Base-by-base conservation (phyloP, 1,140 invertebrate species). In the Drosophila neocordata region DNA sequence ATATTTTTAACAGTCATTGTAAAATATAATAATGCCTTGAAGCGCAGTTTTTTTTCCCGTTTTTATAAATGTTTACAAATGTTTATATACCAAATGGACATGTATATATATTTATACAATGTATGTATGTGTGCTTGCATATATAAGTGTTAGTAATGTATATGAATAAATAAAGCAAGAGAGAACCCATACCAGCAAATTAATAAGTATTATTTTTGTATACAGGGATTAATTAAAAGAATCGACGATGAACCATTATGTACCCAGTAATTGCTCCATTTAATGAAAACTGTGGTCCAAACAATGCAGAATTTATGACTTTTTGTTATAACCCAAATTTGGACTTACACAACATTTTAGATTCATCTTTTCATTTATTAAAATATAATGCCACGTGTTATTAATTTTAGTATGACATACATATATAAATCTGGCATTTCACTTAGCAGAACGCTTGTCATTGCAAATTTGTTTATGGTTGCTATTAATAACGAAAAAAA, bases 121-220 rank as follows among this genome's bases (percentile, higher is more conserved):
- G 5, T 31, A 31, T 31, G 27, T 31, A 31, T 31, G 6, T 2
- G 24, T 31, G 27, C 27, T 31, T 4, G 27, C 27, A 31, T 31
- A 31, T 31, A 4, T 24, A 24, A n/a, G 35, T 41, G 34, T 71
- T 71, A 68, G 38, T 35, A 71, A 44, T 65, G 65, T 71, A 61
- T 74, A 73, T 58, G 41, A 77, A 81, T 81, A 73, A 77, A 81
- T 81, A 73, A 81, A 81, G 44, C 51, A 27, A 71, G 12, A 62
- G 31, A 51, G 63, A 72, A 51, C 69, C 73, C 65, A 77, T 77
- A 64, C 69, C 44, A 51, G 73, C 73, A 69, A 77, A 65, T 35
- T n/a, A 18, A 62, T 13, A 0, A 24, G 12, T 38, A 22, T 13
- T 37, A 9, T 53, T 53, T 61, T 24, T 44, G 5, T 13, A 1